phyloP scores from a whole-genome alignment of 2,888 invertebrate genomes.

The Tricholauxania praeusta region DNA sequence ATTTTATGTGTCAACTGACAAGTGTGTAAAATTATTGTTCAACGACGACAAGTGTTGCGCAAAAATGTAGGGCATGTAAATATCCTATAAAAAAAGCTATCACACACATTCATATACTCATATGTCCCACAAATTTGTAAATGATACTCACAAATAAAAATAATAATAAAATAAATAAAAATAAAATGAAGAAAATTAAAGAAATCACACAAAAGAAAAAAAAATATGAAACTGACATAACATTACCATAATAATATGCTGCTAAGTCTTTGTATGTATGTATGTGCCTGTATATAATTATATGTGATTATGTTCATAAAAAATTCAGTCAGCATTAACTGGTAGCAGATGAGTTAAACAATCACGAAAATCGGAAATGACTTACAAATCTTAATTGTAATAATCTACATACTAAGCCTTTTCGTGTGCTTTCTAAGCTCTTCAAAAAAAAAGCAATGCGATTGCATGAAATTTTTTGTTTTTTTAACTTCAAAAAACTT shows the following conservation, averaged over 20 bases:
- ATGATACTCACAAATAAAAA: too few species aligned
- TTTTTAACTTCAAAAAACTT: too few species aligned
- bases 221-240: background rate
- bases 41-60: background rate
- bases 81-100: slow-evolving; percentile 27
- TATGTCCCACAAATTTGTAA: background rate
- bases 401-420: too few species aligned
- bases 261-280: too few species aligned
- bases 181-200: background rate
- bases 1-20: background rate
- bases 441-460: too few species aligned
- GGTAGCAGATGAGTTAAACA: too few species aligned
- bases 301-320: background rate
- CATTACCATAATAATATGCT: background rate
- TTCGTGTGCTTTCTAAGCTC: too few species aligned
- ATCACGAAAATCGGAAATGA: too few species aligned
- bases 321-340: too few species aligned
- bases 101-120: slow-evolving; percentile 4
- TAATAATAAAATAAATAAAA: background rate
- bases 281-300: too few species aligned
- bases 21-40: background rate
- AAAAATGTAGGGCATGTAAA: slow-evolving; percentile 3
- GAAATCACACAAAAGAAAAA: background rate
- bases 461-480: too few species aligned
- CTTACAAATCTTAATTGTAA: too few species aligned